Evolutionary conservation across 1,140 invertebrate species (phyloP).

Genomic region (Saccostrea glomerata): DNA sequence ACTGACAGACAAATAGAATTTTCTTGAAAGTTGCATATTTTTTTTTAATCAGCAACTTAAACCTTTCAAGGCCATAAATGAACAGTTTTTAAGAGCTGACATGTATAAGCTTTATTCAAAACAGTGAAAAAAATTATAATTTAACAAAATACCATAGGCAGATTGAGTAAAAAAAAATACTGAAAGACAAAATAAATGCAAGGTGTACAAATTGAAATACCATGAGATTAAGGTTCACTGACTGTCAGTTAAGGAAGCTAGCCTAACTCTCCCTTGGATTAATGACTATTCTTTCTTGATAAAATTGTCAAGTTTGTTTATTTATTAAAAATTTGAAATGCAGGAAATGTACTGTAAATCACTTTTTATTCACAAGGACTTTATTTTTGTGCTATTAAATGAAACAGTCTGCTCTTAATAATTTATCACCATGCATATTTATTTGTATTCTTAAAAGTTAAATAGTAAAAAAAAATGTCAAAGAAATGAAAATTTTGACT

Average conservation of each 20-base stretch:
- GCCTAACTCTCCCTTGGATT: neutral
- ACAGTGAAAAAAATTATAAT: neutral
- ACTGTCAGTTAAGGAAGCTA: neutral
- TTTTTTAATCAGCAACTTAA: neutral
- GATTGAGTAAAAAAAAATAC: neutral
- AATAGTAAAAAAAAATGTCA: no score
- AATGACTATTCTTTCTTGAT: no score
- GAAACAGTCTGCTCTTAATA: no score
- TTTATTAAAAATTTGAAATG: no score
- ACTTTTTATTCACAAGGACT: no score
- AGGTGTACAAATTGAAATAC: neutral
- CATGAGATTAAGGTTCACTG: neutral
- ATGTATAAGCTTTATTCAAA: slow-evolving; percentile 13
- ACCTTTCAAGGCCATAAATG: neutral
- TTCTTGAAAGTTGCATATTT: neutral
- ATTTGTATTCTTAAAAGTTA: no score
- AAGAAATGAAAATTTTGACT: no score
- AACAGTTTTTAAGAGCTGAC: neutral
- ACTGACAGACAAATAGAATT: neutral
- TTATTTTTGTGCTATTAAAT: no score
- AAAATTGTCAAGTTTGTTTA: no score
- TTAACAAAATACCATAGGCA: neutral
- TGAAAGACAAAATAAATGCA: slow-evolving; percentile 20
- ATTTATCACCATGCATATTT: no score
- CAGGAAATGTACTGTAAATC: no score